A percentile compares a stretch with the other conserved stretches of the same genome.
These are phyloP conservation scores for Idaea biselata DNA, from an alignment of 2,888 invertebrate species.

Conservation along the genomic window DNA sequence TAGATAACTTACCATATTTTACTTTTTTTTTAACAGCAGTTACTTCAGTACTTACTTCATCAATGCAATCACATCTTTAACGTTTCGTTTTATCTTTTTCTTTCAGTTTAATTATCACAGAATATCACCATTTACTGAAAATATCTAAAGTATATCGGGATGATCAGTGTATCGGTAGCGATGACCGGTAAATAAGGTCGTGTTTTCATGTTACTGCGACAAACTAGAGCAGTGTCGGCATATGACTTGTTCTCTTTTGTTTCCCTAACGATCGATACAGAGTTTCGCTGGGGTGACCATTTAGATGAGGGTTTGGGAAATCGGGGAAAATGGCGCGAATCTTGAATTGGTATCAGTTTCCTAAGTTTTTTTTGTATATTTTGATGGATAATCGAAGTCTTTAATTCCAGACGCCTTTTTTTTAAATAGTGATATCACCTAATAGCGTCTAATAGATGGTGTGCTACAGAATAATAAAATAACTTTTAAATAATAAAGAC, in stretches of 20 bases:
- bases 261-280: slow-evolving; percentile 65
- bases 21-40: slow-evolving; percentile 7
- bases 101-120: slow-evolving; percentile 7
- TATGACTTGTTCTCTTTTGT: slow-evolving; percentile 60
- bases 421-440: no score
- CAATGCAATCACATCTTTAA: slow-evolving; percentile 22
- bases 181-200: slow-evolving; percentile 55
- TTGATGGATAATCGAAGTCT: neutral
- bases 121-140: slow-evolving; percentile 18
- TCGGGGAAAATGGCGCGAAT: neutral
- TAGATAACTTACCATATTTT: slow-evolving; percentile 39
- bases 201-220: slow-evolving; percentile 73
- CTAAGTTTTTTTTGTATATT: neutral
- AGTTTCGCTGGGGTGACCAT: slow-evolving; percentile 61
- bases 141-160: slow-evolving; percentile 22
- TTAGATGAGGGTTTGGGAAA: slow-evolving; percentile 17
- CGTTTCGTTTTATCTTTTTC: slow-evolving; percentile 2
- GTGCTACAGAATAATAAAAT: no score
- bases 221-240: slow-evolving; percentile 54
- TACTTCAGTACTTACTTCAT: slow-evolving; percentile 4
- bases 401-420: no score
- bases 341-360: neutral
- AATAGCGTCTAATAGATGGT: no score
- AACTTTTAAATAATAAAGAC: no score
- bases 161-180: slow-evolving; percentile 37